Conservation (phyloP, 64 coral and sea anemone genomes). For the Porites lutea region DNA sequence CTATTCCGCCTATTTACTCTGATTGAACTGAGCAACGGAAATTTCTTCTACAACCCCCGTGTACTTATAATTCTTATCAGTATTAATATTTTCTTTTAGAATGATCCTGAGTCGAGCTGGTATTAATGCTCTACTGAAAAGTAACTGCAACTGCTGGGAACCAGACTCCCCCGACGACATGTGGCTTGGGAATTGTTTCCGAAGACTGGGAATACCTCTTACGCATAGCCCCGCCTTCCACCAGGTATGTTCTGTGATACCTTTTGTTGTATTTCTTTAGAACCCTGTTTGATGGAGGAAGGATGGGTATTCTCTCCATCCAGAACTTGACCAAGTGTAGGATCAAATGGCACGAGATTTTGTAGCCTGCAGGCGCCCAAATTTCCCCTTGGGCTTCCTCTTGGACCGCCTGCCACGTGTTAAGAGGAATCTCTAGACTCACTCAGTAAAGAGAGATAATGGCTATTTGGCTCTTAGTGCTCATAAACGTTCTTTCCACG, state of each 20-base stretch:
- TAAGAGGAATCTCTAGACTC: no score
- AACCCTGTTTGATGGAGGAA: neutral
- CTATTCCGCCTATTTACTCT: no score
- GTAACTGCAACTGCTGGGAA: constrained; percentile 82
- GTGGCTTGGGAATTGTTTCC: constrained; percentile 94
- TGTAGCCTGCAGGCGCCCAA: no score
- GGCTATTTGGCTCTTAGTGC: no score
- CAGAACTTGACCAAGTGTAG: no score
- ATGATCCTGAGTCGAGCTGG: constrained; percentile 90
- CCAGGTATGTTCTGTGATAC: constrained; percentile 52
- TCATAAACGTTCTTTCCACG: no score
- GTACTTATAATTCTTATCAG: no score
- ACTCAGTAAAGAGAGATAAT: no score
- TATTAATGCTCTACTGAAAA: constrained; percentile 67
- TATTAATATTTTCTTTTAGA: constrained; percentile 7
- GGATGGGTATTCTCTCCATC: no score
- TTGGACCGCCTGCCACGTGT: no score
- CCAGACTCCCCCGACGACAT: constrained; percentile 88
- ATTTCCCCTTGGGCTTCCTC: no score
- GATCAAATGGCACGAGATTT: no score
- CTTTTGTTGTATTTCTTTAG: neutral
- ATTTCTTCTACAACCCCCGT: neutral
- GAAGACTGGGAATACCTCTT: constrained; percentile 74
- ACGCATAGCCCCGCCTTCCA: constrained; percentile 85
- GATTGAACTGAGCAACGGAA: neutral